These are phyloP conservation scores for Anguilla anguilla DNA, from an alignment of 2,797 vertebrate genomes.

Conservation along the genomic window DNA sequence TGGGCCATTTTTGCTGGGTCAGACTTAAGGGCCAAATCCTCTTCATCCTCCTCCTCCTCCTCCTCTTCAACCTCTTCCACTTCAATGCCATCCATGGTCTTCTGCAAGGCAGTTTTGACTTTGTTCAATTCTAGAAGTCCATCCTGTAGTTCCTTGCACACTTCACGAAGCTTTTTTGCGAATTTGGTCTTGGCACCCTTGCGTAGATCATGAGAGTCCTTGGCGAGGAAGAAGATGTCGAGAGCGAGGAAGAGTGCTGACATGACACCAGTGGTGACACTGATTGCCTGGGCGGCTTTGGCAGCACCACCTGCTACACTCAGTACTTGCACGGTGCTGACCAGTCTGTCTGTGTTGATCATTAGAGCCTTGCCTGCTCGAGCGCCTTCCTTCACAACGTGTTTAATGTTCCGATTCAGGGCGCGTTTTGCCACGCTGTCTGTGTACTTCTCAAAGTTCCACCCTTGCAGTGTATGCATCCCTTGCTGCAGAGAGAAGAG, in stretches of 20 bases:
- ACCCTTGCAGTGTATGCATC: constrained; percentile 69
- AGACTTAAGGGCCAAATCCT: constrained; percentile 44
- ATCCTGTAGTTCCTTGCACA: constrained; percentile 69
- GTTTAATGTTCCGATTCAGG: constrained; percentile 73
- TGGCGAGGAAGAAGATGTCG: constrained; percentile 76
- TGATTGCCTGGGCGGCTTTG: constrained; percentile 72
- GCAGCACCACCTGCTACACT: constrained; percentile 68
- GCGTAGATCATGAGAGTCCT: constrained; percentile 73
- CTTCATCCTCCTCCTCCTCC: constrained; percentile 42
- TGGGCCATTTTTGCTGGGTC: constrained; percentile 59
- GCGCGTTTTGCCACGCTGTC: constrained; percentile 71
- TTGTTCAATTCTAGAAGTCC: constrained; percentile 69
- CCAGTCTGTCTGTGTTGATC: constrained; percentile 71
- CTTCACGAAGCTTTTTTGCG: constrained; percentile 70
- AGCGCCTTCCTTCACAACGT: constrained; percentile 75
- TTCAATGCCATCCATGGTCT: constrained; percentile 71
- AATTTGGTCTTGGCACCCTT: constrained; percentile 76
- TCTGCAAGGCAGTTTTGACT: constrained; percentile 70
- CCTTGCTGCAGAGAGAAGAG: constrained; percentile 59
- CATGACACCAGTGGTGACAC: constrained; percentile 73
- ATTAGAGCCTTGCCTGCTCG: constrained; percentile 71
- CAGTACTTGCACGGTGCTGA: constrained; percentile 72
- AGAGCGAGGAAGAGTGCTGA: constrained; percentile 75
- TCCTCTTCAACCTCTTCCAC: constrained; percentile 63
- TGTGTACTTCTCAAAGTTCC: constrained; percentile 71